Base-by-base conservation (phyloP, 2,797 vertebrate species). In the Triplophysa bombifrons region DNA sequence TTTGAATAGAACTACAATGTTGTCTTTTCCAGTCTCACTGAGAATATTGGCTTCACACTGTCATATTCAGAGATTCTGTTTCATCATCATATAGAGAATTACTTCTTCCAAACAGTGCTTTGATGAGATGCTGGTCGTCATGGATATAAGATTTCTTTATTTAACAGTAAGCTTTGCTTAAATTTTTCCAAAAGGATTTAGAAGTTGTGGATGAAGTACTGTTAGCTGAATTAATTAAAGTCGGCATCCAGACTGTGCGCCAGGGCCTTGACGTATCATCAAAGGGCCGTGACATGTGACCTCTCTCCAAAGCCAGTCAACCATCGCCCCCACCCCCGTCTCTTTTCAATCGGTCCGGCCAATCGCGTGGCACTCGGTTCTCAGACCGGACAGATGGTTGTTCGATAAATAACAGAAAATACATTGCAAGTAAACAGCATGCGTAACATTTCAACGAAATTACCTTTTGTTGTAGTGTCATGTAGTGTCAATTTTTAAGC, bases 331-430 rank as follows among this genome's bases (percentile, higher is more conserved):
- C 86, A 87, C 80, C 58, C 88, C 88, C 56, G 1, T 38, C 19
- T 38, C 34, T 63, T 90, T 92, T 91, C 85, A 89, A 87, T 78
- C 86, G 83, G 63, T 86, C 88, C 38, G 13, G 13, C 38, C 91
- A 92, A 91, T 92, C 90, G 81, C 72, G 77, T 82, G 86, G 56
- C 86, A 84, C 72, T 82, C 89, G 86, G 86, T 83, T 88, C 83
- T 86, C 84, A 82, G 87, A 85, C 83, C 83, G 86, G 85, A 89
- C 93, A 94, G 92, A 93, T 93, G 93, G 92, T 88, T 86, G 86
- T 91, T 86, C 91, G 89, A 90, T 92, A 90, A 91, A 89, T 86
- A 80, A 85, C 16, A 25, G 41, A 85, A 86, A 84, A 87, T 80
- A 87, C 86, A 84, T 82, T 78, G 74, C 69, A 83, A 84, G 63